phyloP scores from a whole-genome alignment of 2,888 invertebrate species.

The Coelogynopora nodosa region DNA sequence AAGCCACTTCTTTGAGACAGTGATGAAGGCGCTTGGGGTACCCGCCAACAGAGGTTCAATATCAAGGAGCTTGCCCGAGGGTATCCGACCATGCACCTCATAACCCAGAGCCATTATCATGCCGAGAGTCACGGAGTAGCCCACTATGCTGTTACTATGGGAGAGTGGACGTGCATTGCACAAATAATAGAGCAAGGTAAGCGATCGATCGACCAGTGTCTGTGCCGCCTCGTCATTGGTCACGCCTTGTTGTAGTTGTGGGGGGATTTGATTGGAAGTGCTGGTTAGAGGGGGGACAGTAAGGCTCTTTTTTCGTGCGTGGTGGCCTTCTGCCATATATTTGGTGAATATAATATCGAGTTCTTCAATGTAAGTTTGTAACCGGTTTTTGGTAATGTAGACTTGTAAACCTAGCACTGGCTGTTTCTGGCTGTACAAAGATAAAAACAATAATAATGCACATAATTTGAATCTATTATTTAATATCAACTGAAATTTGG shows the following conservation, averaged over 20 bases:
- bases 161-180: slow-evolving; percentile 57
- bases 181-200: slow-evolving; percentile 55
- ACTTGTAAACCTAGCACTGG: background rate
- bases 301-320: background rate
- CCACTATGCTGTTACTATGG: slow-evolving; percentile 55
- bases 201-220: slow-evolving; percentile 50
- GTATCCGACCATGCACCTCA: slow-evolving; percentile 54
- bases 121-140: slow-evolving; percentile 55
- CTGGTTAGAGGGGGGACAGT: background rate
- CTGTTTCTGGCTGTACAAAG: slow-evolving; percentile 51
- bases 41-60: slow-evolving; percentile 56
- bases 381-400: slow-evolving; percentile 51
- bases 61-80: slow-evolving; percentile 54
- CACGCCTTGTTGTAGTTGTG: background rate
- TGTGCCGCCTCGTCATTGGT: background rate
- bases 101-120: slow-evolving; percentile 55
- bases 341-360: slow-evolving; percentile 54
- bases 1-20: slow-evolving; percentile 56
- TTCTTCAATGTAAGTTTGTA: slow-evolving; percentile 52
- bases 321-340: slow-evolving; percentile 52
- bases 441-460: too few relatives aligned
- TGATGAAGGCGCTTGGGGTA: slow-evolving; percentile 55
- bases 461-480: too few relatives aligned
- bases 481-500: too few relatives aligned
- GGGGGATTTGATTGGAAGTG: background rate